Evolutionary conservation across 2,113 vertebrate species (phyloP).

Genomic region (Psophia crepitans): DNA sequence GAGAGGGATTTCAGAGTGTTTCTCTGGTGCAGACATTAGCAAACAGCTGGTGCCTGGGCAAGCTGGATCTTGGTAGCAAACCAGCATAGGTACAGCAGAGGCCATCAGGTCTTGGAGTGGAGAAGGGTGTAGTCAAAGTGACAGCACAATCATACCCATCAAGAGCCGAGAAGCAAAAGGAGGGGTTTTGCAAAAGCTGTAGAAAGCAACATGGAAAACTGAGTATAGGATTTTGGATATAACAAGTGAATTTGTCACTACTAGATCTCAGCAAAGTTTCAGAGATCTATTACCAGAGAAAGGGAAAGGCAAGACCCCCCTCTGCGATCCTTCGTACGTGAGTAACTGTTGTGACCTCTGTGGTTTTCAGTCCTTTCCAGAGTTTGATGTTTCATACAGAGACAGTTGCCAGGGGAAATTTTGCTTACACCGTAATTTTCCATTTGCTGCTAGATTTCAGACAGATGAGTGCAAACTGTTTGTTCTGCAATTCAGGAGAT

Average conservation of each 20-base stretch:
- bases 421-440: slow-evolving; percentile 46
- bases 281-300: background rate
- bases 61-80: background rate
- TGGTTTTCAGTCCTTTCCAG: background rate
- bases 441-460: slow-evolving; percentile 41
- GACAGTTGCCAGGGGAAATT: slow-evolving; percentile 39
- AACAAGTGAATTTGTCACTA: background rate
- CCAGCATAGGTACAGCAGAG: background rate
- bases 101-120: too few relatives aligned
- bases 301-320: background rate
- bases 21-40: background rate
- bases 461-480: slow-evolving; percentile 44
- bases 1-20: accelerated
- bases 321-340: background rate
- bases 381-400: background rate
- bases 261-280: background rate
- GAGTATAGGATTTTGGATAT: accelerated
- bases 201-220: background rate
- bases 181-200: background rate
- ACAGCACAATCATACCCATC: accelerated
- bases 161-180: background rate
- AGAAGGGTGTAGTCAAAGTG: background rate
- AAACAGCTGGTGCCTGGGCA: background rate
- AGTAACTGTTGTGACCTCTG: background rate
- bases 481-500: slow-evolving; percentile 37